Evolutionary conservation across 2,888 invertebrate genomes (phyloP).

Genomic region (Adela reaumurella): DNA sequence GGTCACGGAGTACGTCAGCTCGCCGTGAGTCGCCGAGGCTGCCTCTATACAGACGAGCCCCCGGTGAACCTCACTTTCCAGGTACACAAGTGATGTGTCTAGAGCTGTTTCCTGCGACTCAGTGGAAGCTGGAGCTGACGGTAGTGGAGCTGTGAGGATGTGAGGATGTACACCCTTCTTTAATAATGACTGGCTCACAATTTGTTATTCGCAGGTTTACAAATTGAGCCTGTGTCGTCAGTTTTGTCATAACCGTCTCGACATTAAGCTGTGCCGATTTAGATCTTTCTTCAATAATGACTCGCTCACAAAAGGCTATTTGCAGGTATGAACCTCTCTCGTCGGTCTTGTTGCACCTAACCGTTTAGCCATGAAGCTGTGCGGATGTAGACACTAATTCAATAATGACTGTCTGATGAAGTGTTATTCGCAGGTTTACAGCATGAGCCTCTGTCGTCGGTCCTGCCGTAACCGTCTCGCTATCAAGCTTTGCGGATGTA

Average conservation of each 20-base stretch:
- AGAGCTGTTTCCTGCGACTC: conserved; percentile 26
- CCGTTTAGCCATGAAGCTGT: conserved; percentile 35
- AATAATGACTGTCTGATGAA: no score
- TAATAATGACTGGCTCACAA: no score
- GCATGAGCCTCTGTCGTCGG: conserved; percentile 54
- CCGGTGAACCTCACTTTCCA: conserved; percentile 31
- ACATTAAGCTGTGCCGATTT: no score
- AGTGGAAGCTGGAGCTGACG: conserved; percentile 31
- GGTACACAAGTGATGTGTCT: conserved; percentile 29
- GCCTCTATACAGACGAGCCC: conserved; percentile 55
- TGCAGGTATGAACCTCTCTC: conserved; percentile 53
- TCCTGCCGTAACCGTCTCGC: conserved; percentile 51
- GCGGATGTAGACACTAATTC: no score
- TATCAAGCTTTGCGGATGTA: conserved; percentile 52
- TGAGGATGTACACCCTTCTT: conserved; percentile 33
- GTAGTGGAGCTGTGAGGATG: conserved; percentile 48
- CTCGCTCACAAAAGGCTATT: no score
- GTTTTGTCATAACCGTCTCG: no score
- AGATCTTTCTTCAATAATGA: no score
- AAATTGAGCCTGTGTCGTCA: no score
- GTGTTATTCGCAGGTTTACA: conserved; percentile 47
- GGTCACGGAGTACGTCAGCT: conserved; percentile 40
- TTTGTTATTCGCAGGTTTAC: no score
- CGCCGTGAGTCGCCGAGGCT: conserved; percentile 40
- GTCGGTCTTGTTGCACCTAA: conserved; percentile 54